Percentiles rank a stretch among this genome's conserved stretches.
These are phyloP conservation scores for cat (Felis catus) DNA, from an alignment of 2,113 vertebrate species.

Conservation along the genomic window F.catus_Fca126_mat1.0 CM031412.1:10194001-10194500, in stretches of 20 bases:
- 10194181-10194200: not conserved
- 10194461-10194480: not conserved
- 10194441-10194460: not conserved
- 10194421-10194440: not conserved
- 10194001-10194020: not conserved
- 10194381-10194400: not conserved
- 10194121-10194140: not conserved
- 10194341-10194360: not conserved
- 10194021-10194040: not conserved
- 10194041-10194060: not conserved
- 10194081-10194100: not conserved
- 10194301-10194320: not conserved
- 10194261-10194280: not conserved
- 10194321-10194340: not conserved
- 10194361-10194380: not conserved
- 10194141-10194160: not conserved
- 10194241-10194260: not conserved
- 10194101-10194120: not conserved
- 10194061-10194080: not conserved
- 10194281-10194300: not conserved
- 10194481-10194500: not conserved
- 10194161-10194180: not conserved
- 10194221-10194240: not conserved
- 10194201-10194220: not conserved
- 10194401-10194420: not conserved